Base-by-base conservation (phyloP, 2,888 invertebrate genomes). In the Stegophylla sp. region DNA sequence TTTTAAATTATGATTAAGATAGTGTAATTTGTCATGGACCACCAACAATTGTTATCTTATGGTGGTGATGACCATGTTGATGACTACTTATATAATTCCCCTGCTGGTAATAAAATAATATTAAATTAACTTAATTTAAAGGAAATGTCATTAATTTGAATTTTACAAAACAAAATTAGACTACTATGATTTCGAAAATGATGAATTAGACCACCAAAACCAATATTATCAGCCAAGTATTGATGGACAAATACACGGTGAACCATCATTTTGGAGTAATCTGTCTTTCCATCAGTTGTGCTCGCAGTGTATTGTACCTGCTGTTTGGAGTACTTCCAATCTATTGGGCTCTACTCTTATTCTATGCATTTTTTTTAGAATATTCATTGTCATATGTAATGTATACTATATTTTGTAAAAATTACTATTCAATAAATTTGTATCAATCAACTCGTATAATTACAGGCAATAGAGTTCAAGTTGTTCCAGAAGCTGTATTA, bases 311-410 rank as follows among this genome's bases (percentile, higher is more conserved):
- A 41, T 61, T 23, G 3, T 79, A 1, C 79, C 79, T 2, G 79
- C 61, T 23, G 26, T 41, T 4, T 51, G 59, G 61, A 71, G 61
- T 20, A 61, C 79, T 13, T 51, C 13, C 5, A 66, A 53, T 43
- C n/a, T 76, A 26, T 13, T 76, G 0, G 75, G 64, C 51, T 43
- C 53, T 17, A 76, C 64, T n/a, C 43, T 76, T 26, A n/a, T 76
- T n/a, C 20, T 76, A 13, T 76, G 75, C 23, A 26, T 76, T 13
- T 43, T 76, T 13, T 76, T 76, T 15, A 63, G 73, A 63, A n/a
- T 74, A 48, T 28, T 61, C n/a, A 15, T 74, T n/a, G 23, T 66
- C 17, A 15, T 66, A 26, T 7, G 75, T 76, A 53, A 53, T 7
- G 34, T 10, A 63, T 5, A 43, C 17, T 10, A n/a, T 3, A 41